These are phyloP conservation scores for Pungitius pungitius DNA, from an alignment of 2,113 vertebrate genomes.

Conservation along the genomic window DNA sequence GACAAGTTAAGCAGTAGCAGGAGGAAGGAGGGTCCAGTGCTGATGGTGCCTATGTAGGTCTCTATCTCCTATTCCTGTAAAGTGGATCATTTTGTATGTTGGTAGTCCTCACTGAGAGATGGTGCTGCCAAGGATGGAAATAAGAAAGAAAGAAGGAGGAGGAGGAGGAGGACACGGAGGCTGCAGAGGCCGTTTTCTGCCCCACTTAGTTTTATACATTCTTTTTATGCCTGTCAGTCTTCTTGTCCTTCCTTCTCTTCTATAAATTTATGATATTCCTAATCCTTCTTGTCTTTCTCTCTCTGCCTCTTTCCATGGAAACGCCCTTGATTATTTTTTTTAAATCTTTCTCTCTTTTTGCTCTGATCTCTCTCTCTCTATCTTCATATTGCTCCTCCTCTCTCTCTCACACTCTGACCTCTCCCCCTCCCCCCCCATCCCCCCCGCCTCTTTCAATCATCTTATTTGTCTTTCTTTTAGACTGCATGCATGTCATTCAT, in stretches of 20 bases:
- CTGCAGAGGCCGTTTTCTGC: conserved; percentile 54
- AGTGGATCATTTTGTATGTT: conserved; percentile 72
- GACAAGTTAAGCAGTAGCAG: conserved; percentile 44
- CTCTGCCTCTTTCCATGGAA: conserved; percentile 14
- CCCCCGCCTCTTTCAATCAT: neutral
- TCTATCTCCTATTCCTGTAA: conserved; percentile 73
- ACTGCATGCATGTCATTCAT: neutral
- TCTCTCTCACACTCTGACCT: neutral
- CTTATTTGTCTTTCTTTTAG: conserved; percentile 4
- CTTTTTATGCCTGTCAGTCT: conserved; percentile 33
- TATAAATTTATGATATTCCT: conserved; percentile 27
- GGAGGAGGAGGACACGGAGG: conserved; percentile 40
- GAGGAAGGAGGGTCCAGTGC: conserved; percentile 40
- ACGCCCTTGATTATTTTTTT: conserved; percentile 28
- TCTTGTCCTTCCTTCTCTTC: conserved; percentile 32
- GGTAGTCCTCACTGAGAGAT: conserved; percentile 61
- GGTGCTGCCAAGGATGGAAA: conserved; percentile 57
- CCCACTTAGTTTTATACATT: conserved; percentile 66
- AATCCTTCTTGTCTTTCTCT: conserved; percentile 16
- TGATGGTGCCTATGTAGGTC: conserved; percentile 75
- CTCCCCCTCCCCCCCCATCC: conserved; percentile 2
- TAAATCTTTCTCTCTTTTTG: conserved; percentile 8
- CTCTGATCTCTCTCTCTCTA: conserved; percentile 12
- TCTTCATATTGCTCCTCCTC: conserved; percentile 20
- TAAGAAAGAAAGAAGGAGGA: conserved; percentile 40